Evolutionary conservation across 2,888 invertebrate species (phyloP), one percentile per base, ranked within the genome.

Genomic region (Electrophaes corylata): DNA sequence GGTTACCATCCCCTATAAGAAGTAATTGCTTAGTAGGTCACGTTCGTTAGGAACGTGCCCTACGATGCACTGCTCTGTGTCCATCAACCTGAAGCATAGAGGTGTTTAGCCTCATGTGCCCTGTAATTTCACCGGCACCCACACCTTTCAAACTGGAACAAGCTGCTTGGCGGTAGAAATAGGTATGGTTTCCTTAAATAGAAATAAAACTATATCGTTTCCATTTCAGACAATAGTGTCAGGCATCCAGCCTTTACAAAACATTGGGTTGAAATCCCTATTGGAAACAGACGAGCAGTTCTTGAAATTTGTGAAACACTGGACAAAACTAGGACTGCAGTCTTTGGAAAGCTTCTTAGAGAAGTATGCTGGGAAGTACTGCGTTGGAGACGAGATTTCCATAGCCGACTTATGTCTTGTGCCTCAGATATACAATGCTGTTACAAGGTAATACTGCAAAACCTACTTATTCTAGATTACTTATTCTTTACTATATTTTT

Each of bases 221-320:
- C 53, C 18, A 81, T 63, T 85, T 83, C 75, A 89, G 93, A 72
- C 92, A 1, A 71, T 95, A 51, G 93, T 93, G 1, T 91, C 94
- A 8, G 95, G 95, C 2, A 95, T 95, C 60, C 95, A 96, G 77
- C 95, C 95, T 0, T 72, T 95, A 5, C 95, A 95, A 78, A 95
- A 95, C 77, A 66, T 93, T 0, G 83, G 86, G 2, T 81, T 94
- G 2, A 81, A 92, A 23, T 64, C 86, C 8, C 78, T 83, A 35
- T 82, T 92, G 29, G 73, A 76, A 1, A 84, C 83, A 0, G 79
- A 85, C n/a, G 79, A 86, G 4, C 74, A 88, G 49, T 91, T 81
- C 70, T 58, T 69, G 31, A 85, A 84, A 33, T 95, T 94, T 84
- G 90, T 88, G 0, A 80, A 80, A 33, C 78, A 90, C 71, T 93